Evolutionary conservation across 2,888 invertebrate genomes (phyloP).

Genomic region (Siphlonurus alternatus): DNA sequence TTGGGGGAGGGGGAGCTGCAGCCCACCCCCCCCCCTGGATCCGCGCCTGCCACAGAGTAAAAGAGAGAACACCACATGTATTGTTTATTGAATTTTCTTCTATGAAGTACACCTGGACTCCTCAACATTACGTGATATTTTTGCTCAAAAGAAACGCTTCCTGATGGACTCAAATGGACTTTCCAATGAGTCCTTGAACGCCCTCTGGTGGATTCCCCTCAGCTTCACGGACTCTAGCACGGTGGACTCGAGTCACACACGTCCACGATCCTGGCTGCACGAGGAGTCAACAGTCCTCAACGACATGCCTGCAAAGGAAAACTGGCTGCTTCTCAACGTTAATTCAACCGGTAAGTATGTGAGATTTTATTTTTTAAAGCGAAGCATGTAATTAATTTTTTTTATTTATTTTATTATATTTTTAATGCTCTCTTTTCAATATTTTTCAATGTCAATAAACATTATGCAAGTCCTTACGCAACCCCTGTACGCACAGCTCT

Average conservation of each 20-base stretch:
- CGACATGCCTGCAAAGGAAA: slow-evolving; percentile 26
- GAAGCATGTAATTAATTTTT: not conserved
- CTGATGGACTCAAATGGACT: not conserved
- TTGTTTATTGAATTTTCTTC: too few relatives aligned
- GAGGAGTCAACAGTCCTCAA: slow-evolving; percentile 17
- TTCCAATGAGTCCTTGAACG: not conserved
- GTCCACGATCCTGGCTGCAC: slow-evolving; percentile 33
- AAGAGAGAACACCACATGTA: too few relatives aligned
- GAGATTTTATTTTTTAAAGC: too few relatives aligned
- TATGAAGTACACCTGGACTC: too few relatives aligned
- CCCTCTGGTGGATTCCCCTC: slow-evolving; percentile 32
- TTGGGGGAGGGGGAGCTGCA: too few relatives aligned
- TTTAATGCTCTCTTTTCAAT: slow-evolving; percentile 3
- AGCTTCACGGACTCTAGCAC: slow-evolving; percentile 24
- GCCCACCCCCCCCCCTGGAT: too few relatives aligned
- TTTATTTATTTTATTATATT: too few relatives aligned
- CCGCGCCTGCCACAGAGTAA: too few relatives aligned
- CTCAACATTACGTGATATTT: too few relatives aligned
- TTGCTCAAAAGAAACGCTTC: not conserved
- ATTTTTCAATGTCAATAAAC: too few relatives aligned
- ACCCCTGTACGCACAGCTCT: too few relatives aligned
- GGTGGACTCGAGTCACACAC: slow-evolving; percentile 24
- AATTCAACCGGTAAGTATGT: slow-evolving; percentile 59
- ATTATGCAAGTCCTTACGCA: too few relatives aligned
- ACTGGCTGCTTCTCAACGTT: slow-evolving; percentile 58